These are phyloP conservation scores for Pelecanoides urinatrix DNA, from an alignment of 2,113 vertebrate genomes.

Conservation along the genomic window DNA sequence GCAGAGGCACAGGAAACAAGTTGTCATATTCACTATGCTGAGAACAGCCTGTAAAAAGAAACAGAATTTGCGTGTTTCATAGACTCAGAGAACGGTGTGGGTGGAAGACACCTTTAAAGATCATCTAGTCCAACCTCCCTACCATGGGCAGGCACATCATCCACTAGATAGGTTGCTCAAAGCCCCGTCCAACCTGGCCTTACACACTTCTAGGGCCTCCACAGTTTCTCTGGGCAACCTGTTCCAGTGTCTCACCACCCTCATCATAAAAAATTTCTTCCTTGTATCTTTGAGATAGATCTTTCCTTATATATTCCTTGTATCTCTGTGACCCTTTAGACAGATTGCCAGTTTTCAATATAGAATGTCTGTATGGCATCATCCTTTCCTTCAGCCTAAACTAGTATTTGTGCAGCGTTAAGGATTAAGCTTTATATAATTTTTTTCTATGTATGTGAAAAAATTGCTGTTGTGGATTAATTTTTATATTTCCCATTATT, in stretches of 20 bases:
- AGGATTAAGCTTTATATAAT: neutral
- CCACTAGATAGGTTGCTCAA: neutral
- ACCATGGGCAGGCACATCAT: neutral
- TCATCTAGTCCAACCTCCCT: neutral
- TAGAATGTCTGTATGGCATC: neutral
- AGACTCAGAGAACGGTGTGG: neutral
- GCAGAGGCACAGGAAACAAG: neutral
- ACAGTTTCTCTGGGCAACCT: neutral
- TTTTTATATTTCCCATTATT: conserved; percentile 15
- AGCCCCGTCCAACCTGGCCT: neutral
- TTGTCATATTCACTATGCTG: neutral
- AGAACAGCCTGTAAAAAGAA: neutral
- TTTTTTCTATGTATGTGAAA: neutral
- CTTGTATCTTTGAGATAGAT: neutral
- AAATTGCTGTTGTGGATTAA: neutral
- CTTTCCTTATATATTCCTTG: neutral
- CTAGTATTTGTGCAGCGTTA: neutral
- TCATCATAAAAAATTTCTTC: neutral
- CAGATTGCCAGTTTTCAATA: neutral
- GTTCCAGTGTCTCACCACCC: neutral
- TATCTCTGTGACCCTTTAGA: neutral
- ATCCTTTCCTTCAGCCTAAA: neutral
- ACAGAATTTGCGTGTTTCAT: neutral
- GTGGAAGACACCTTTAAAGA: neutral
- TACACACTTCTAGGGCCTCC: neutral